Percentiles rank a stretch among this genome's conserved stretches.
Evolutionary conservation across 2,797 vertebrate genomes (phyloP).

Genomic region (Capromys pilorides): DNA sequence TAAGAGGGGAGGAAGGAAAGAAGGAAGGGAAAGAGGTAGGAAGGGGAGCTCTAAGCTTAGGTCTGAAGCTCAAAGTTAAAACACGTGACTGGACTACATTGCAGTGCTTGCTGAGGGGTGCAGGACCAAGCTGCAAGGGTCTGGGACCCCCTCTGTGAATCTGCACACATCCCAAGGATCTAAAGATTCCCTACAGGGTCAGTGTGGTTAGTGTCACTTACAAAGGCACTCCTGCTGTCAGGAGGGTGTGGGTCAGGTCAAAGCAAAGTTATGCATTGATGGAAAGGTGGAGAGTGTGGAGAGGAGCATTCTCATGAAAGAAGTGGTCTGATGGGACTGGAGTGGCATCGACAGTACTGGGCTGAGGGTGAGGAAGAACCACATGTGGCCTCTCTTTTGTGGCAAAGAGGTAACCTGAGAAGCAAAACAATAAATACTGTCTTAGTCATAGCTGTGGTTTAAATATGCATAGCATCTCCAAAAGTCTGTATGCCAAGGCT

Average conservation of each 20-base stretch:
- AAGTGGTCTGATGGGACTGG: not conserved
- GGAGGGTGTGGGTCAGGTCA: accelerated
- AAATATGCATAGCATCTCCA: no score
- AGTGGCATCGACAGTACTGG: accelerated
- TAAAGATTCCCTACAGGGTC: not conserved
- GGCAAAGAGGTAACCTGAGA: not conserved
- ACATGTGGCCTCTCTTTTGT: not conserved
- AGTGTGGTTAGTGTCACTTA: accelerated
- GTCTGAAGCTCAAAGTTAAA: not conserved
- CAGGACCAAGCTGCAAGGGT: not conserved
- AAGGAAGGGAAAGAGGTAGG: no score
- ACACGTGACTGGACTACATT: not conserved
- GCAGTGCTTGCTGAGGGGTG: not conserved
- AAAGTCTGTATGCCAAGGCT: not conserved
- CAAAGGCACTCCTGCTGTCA: accelerated
- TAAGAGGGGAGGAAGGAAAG: not conserved
- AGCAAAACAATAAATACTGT: not conserved
- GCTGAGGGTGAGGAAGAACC: no score
- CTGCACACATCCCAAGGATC: not conserved
- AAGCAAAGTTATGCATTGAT: no score
- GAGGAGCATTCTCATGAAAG: accelerated
- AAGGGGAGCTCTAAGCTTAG: not conserved
- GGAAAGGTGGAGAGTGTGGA: not conserved
- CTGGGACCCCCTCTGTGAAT: no score
- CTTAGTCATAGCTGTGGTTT: not conserved